These are phyloP conservation scores for Scaptomyza tumidula DNA, from an alignment of 2,888 invertebrate species.

Conservation along the genomic window DNA sequence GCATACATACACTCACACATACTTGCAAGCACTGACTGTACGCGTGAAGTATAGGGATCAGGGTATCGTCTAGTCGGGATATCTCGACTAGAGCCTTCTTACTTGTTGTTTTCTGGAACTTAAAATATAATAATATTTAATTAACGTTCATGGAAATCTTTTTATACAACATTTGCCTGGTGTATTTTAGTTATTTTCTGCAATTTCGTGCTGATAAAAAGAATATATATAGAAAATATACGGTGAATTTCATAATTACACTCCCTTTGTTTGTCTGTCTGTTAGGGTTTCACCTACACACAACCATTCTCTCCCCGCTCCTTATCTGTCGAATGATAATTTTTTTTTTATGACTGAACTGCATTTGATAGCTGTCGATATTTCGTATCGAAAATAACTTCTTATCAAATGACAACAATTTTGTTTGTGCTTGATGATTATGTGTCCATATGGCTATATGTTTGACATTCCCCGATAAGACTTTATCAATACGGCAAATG, in stretches of 20 bases:
- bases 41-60: too few species aligned
- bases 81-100: too few species aligned
- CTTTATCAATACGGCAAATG: slow-evolving; percentile 33
- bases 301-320: background rate
- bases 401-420: slow-evolving; percentile 52
- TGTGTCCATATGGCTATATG: slow-evolving; percentile 57
- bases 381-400: slow-evolving; percentile 2
- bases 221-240: too few species aligned
- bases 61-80: too few species aligned
- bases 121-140: too few species aligned
- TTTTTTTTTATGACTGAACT: slow-evolving; percentile 37
- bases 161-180: background rate
- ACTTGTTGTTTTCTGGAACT: too few species aligned
- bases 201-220: slow-evolving; percentile 45
- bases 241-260: slow-evolving; percentile 59
- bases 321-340: slow-evolving; percentile 17
- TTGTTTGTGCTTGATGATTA: slow-evolving; percentile 23
- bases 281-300: background rate
- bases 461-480: slow-evolving; percentile 25
- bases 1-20: too few species aligned
- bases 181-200: slow-evolving; percentile 5
- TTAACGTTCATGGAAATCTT: background rate
- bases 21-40: too few species aligned
- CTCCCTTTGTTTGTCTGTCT: slow-evolving; percentile 11
- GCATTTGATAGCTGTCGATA: slow-evolving; percentile 42